Evolutionary conservation across 2,797 vertebrate species (phyloP), one percentile per base, ranked within the genome.

Genomic region (Coreius guichenoti): DNA sequence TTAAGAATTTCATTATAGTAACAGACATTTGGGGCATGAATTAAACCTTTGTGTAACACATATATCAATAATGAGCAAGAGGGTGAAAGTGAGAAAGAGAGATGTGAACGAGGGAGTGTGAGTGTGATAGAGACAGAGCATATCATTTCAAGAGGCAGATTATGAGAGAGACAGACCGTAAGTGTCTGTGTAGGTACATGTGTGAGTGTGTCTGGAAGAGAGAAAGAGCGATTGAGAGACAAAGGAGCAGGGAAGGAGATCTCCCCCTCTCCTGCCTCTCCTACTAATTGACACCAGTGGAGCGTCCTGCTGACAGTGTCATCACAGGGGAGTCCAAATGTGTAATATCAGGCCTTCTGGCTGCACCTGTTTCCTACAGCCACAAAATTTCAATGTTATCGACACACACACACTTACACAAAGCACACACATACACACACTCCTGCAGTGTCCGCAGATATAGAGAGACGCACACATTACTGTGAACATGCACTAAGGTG

Each of bases 201-300:
- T 85, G 77, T 70, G 65, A 80, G 63, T 85, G 69, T 81, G 49
- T 72, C 36, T 70, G 79, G 51, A 61, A 31, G 56, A 56, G 65
- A 68, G 81, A 49, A 61, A 49, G 54, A 75, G 51, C 56, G 74
- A 47, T 75, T 58, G 77, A 45, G 83, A 73, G 78, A 86, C 65
- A 84, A 81, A 83, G 63, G 43, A 73, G 54, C 56, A 82, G 39
- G 81, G 76, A 85, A 85, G 51, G 67, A 87, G 82, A 85, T 45
- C 43, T 74, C 86, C 70, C 54, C 82, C 74, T 79, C 65, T 79
- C 81, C 82, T 75, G 70, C 23, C 81, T 72, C 74, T 87, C 47
- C 73, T 86, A 85, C 89, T 90, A 91, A 91, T 87, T 91, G 90
- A 91, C 90, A 89, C 88, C 89, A 86, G 80, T 69, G 80, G 85